phyloP scores from a whole-genome alignment of 2,888 invertebrate species.

The Zelleria hepariella region DNA sequence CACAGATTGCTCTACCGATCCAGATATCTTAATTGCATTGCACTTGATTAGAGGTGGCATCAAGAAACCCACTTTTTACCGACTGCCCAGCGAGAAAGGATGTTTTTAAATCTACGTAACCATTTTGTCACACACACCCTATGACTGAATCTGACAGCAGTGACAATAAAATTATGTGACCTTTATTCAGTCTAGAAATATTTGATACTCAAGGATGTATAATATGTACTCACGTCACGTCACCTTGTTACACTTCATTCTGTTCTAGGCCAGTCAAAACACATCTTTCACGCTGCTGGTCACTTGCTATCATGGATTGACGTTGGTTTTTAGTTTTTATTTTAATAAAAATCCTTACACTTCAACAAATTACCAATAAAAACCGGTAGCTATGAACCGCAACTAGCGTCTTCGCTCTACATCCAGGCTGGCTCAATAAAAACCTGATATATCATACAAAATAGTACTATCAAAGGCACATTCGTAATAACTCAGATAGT shows the following conservation, averaged over 20 bases:
- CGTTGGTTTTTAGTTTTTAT: background rate
- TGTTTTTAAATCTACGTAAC: too few relatives aligned
- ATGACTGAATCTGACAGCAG: too few relatives aligned
- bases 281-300: too few relatives aligned
- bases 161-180: too few relatives aligned
- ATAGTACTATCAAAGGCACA: background rate
- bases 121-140: too few relatives aligned
- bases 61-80: background rate
- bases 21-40: constrained; percentile 33
- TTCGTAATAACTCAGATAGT: background rate
- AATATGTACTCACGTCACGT: too few relatives aligned
- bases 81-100: too few relatives aligned
- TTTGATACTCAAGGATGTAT: too few relatives aligned
- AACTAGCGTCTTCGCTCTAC: background rate
- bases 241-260: too few relatives aligned
- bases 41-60: constrained; percentile 8
- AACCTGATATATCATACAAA: background rate
- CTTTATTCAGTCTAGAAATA: too few relatives aligned
- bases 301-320: too few relatives aligned
- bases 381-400: constrained; percentile 1
- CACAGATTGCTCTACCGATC: constrained; percentile 25
- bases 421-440: background rate
- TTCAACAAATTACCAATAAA: background rate
- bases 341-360: background rate
- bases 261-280: too few relatives aligned